These are phyloP conservation scores for Alfaro cultratus DNA, from an alignment of 2,797 vertebrate species.

Conservation along the genomic window DNA sequence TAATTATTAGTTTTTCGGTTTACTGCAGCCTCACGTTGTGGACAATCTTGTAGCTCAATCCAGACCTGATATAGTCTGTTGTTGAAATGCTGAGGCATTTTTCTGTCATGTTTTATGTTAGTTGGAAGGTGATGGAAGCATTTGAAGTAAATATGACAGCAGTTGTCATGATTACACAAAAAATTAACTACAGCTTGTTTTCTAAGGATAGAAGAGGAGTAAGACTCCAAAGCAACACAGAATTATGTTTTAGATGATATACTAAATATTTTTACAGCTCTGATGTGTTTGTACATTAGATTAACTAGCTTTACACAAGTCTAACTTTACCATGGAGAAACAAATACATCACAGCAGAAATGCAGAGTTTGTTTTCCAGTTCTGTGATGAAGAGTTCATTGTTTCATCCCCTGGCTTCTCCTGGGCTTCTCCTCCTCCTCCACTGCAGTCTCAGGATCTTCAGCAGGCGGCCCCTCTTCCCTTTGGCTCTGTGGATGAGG, in stretches of 20 bases:
- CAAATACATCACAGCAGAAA: background rate
- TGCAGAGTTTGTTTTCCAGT: background rate
- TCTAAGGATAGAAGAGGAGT: background rate
- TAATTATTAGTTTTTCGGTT: background rate
- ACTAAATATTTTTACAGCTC: background rate
- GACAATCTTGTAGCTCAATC: background rate
- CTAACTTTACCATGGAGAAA: background rate
- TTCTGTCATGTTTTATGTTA: background rate
- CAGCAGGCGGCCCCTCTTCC: background rate
- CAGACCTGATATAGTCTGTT: background rate
- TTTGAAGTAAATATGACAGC: background rate
- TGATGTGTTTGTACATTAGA: background rate
- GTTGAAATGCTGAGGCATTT: background rate
- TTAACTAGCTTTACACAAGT: background rate
- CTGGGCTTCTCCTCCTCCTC: conserved; percentile 54
- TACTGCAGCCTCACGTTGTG: background rate
- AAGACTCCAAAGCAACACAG: background rate
- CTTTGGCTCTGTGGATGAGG: conserved; percentile 8
- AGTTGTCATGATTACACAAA: background rate
- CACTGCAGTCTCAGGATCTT: conserved; percentile 21
- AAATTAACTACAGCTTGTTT: background rate
- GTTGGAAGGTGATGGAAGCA: background rate
- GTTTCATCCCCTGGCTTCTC: conserved; percentile 60
- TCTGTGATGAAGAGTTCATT: conserved; percentile 33
- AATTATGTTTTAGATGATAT: background rate